A percentile compares a stretch with the other conserved stretches of the same genome.
phyloP scores from a whole-genome alignment of 2,113 vertebrate genomes.

The Platichthys stellatus region DNA sequence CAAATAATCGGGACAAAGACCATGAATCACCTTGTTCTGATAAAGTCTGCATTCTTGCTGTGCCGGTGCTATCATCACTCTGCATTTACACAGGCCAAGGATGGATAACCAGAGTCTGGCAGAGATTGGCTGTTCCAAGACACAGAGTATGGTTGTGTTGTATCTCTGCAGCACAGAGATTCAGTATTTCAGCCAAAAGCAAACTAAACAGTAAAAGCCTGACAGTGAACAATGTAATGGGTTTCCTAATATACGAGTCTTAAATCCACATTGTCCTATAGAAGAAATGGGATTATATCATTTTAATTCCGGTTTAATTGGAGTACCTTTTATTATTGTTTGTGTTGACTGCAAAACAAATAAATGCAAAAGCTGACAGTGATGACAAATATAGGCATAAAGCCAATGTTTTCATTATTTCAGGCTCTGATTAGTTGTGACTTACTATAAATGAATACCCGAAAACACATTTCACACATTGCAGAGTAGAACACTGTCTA shows the following conservation, averaged over 20 bases:
- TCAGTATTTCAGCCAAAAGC: background rate
- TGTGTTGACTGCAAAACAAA: slow-evolving; percentile 17
- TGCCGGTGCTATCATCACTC: slow-evolving; percentile 4
- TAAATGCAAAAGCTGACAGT: slow-evolving; percentile 11
- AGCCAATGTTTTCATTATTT: slow-evolving; percentile 40
- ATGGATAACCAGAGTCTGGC: slow-evolving; percentile 3
- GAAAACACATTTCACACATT: slow-evolving; percentile 13
- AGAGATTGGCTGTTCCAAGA: slow-evolving; percentile 3
- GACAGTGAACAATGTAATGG: background rate
- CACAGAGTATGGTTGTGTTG: background rate
- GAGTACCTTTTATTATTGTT: background rate
- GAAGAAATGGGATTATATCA: background rate
- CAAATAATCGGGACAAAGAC: slow-evolving; percentile 2
- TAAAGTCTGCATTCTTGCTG: slow-evolving; percentile 30
- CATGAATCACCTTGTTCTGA: slow-evolving; percentile 25
- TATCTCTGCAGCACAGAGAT: background rate
- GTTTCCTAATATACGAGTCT: background rate
- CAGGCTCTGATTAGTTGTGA: slow-evolving; percentile 2
- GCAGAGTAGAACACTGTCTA: slow-evolving; percentile 28
- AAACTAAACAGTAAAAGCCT: background rate
- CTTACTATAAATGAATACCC: slow-evolving; percentile 15
- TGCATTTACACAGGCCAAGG: slow-evolving; percentile 33
- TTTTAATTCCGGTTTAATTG: slow-evolving; percentile 3
- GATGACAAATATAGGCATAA: slow-evolving; percentile 29
- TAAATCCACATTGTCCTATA: too few relatives aligned